Evolutionary conservation across 2,888 invertebrate species (phyloP).

Genomic region (Philopedon plagiatum): DNA sequence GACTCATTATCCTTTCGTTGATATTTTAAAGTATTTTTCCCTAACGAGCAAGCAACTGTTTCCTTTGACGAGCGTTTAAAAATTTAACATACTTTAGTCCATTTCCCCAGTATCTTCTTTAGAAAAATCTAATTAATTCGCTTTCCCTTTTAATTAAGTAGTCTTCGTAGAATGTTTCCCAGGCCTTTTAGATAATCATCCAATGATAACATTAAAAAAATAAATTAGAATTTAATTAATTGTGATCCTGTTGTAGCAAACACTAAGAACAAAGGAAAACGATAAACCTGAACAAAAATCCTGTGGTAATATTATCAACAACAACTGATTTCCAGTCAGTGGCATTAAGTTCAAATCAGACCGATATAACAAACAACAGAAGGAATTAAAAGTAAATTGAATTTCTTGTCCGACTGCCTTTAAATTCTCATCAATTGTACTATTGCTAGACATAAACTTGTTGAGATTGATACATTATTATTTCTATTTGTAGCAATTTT

Average conservation of each 20-base stretch:
- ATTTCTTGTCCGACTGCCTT: no score
- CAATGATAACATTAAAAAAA: slow-evolving; percentile 4
- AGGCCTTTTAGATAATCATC: slow-evolving; percentile 5
- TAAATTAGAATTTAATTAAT: slow-evolving; percentile 6
- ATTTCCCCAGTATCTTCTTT: slow-evolving; percentile 33
- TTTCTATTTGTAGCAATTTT: no score
- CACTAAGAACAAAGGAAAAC: not conserved
- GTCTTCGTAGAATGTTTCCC: slow-evolving; percentile 5
- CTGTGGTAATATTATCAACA: no score
- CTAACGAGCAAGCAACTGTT: slow-evolving; percentile 39
- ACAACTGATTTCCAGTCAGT: no score
- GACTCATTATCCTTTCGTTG: slow-evolving; percentile 25
- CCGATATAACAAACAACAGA: no score
- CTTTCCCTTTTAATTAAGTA: slow-evolving; percentile 19
- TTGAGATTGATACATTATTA: no score
- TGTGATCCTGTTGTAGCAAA: not conserved
- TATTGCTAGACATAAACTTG: no score
- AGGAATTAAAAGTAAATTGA: no score
- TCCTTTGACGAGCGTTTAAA: slow-evolving; percentile 42
- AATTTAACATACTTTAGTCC: slow-evolving; percentile 46
- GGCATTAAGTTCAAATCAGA: no score
- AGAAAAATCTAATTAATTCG: slow-evolving; percentile 44
- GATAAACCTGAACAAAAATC: not conserved
- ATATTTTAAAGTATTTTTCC: slow-evolving; percentile 10
- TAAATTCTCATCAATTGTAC: no score